Evolutionary conservation across 1,140 invertebrate species (phyloP).

Genomic region (Eupristina koningsbergeri): DNA sequence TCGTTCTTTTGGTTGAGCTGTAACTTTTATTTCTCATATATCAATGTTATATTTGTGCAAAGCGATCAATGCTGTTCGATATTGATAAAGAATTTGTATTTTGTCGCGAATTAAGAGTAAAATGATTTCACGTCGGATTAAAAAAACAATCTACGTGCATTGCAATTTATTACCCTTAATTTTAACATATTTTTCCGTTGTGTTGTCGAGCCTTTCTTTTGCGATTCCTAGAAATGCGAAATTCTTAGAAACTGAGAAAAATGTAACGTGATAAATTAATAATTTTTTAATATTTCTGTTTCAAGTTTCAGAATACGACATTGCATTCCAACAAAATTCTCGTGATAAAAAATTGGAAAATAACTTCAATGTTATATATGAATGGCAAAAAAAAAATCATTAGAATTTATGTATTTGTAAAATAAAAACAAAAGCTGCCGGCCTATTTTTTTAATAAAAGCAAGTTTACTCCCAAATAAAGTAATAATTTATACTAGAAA

Average conservation of each 20-base stretch:
- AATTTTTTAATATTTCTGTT: not conserved
- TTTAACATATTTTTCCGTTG: not conserved
- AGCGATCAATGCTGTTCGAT: constrained; percentile 9
- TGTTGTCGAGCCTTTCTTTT: too few relatives aligned
- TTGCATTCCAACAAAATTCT: too few relatives aligned
- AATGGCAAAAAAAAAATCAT: too few relatives aligned
- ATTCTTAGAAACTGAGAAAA: not conserved
- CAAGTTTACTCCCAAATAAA: not conserved
- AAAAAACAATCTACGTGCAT: too few relatives aligned
- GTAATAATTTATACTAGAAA: not conserved
- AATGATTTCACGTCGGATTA: too few relatives aligned
- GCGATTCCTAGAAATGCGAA: too few relatives aligned
- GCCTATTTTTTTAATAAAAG: not conserved
- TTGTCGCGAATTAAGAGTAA: too few relatives aligned
- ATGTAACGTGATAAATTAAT: not conserved
- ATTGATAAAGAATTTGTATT: constrained; percentile 20
- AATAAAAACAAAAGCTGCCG: too few relatives aligned
- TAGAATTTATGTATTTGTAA: too few relatives aligned
- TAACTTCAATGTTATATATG: too few relatives aligned
- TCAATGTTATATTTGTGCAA: constrained; percentile 6
- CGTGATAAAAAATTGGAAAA: not conserved
- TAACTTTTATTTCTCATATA: constrained; percentile 24
- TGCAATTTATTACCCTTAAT: not conserved
- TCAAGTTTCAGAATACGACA: not conserved
- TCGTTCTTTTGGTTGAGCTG: not conserved